A percentile compares a stretch with the other conserved stretches of the same genome.
Evolutionary conservation across 2,888 invertebrate species (phyloP).

Genomic region (Blastobasis adustella): DNA sequence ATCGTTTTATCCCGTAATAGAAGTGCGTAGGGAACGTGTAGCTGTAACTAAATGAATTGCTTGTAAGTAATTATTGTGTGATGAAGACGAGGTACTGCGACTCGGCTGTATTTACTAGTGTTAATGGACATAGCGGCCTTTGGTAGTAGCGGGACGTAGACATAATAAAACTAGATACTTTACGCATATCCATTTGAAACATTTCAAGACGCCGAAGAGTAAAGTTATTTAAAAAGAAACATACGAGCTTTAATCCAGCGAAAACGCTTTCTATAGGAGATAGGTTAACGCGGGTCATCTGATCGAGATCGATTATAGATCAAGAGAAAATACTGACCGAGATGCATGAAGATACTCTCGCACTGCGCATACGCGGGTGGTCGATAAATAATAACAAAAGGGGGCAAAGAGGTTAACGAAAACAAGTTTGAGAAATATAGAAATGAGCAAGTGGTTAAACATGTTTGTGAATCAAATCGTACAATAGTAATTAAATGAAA

Average conservation of each 20-base stretch:
- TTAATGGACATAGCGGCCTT: conserved; percentile 38
- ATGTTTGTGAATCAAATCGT: neutral
- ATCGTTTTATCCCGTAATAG: no score
- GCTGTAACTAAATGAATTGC: conserved; percentile 32
- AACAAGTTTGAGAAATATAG: neutral
- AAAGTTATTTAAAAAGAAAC: no score
- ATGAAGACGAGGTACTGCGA: conserved; percentile 35
- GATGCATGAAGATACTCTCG: conserved; percentile 35
- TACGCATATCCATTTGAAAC: no score
- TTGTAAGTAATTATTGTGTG: conserved; percentile 41
- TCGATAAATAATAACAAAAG: conserved; percentile 29
- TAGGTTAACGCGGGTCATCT: conserved; percentile 48
- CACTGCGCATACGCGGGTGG: conserved; percentile 28
- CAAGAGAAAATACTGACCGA: conserved; percentile 58
- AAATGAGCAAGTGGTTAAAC: conserved; percentile 5
- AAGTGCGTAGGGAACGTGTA: conserved; percentile 18
- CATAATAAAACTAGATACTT: conserved; percentile 28
- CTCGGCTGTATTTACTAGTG: conserved; percentile 16
- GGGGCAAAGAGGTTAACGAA: conserved; percentile 20
- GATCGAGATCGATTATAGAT: conserved; percentile 54
- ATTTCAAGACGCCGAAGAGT: no score
- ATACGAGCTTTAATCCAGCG: neutral
- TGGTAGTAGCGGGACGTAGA: conserved; percentile 36
- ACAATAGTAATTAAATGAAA: conserved; percentile 5
- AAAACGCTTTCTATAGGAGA: conserved; percentile 32